Evolutionary conservation across 2,113 vertebrate genomes (phyloP), one percentile per base, ranked within the genome.

Genomic region (Perca schrenkii): DNA sequence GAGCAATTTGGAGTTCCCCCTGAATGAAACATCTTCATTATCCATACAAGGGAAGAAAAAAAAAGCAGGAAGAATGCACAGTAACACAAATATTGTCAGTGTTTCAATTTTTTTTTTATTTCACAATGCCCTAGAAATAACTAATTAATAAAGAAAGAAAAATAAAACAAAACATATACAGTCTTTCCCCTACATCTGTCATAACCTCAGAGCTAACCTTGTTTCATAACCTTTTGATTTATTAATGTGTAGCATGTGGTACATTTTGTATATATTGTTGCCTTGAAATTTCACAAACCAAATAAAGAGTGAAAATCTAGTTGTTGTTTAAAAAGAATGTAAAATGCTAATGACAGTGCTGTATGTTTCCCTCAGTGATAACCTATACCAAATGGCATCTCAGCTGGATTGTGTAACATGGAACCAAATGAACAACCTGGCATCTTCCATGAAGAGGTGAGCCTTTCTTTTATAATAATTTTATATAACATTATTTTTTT

Each of bases 321-420:
- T 17, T 50, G 40, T 40, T 40, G 40, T 50, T 17, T 56, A 6
- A 40, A 5, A 40, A 13, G 22, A 46, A 60, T 19, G 15, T 8
- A 3, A 36, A 62, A 69, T 46, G 4, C 22, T 62, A 56, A 69
- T 28, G 3, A 16, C 6, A 28, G 36, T 56, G 19, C 28, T 82
- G 57, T 82, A 14, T 88, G 63, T 81, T 53, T 88, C 53, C 8
- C 56, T 56, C 78, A 94, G 94, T 85, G 94, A 94, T 76, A 94
- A 93, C 84, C 70, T 94, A 64, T 94, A 93, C 86, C 93, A 94
- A 91, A 94, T 93, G 94, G 88, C 94, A 16, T 94, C 93, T 71
- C 94, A 94, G 89, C 90, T 94, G 87, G 94, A 94, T 54, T 94
- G 94, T 84, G 93, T 94, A 31, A 87, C 92, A 40, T 94, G 92